Conservation (phyloP, 2,888 invertebrate species). For the Rhingia campestris region DNA sequence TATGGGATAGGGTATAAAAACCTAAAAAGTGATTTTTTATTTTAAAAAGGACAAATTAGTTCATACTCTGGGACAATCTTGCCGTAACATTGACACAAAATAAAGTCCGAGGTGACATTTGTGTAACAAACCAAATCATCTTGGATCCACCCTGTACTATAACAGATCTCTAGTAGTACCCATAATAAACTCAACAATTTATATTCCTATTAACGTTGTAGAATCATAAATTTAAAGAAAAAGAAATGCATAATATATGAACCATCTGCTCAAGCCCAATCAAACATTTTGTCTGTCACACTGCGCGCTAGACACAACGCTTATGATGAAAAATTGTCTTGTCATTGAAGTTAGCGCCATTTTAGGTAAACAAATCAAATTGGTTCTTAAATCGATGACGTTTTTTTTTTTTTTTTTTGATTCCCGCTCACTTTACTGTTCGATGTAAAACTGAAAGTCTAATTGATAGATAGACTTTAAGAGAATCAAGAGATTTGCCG, state of each 20-base stretch:
- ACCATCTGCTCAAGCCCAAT: constrained; percentile 31
- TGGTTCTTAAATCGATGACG: background rate
- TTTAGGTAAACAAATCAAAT: constrained; percentile 39
- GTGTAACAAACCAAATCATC: too few relatives aligned
- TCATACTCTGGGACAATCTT: too few relatives aligned
- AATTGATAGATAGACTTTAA: constrained; percentile 49
- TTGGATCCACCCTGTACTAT: too few relatives aligned
- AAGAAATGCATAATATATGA: background rate
- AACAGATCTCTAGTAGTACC: too few relatives aligned
- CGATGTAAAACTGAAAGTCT: constrained; percentile 27
- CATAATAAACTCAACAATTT: too few relatives aligned
- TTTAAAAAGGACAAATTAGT: too few relatives aligned
- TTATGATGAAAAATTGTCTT: constrained; percentile 51
- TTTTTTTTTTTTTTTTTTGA: too few relatives aligned
- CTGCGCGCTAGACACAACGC: constrained; percentile 27
- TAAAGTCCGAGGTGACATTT: too few relatives aligned
- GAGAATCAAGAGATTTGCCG: constrained; percentile 24
- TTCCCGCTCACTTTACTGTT: too few relatives aligned
- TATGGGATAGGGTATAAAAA: too few relatives aligned
- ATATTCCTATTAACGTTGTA: background rate
- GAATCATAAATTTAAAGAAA: background rate
- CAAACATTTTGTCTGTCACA: constrained; percentile 65
- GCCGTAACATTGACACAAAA: too few relatives aligned
- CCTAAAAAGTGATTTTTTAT: too few relatives aligned
- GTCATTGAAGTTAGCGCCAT: constrained; percentile 53